A percentile compares a stretch with the other conserved stretches of the same genome.
Conservation (phyloP, 2,113 vertebrate genomes). For the rat (Rattus norvegicus) region GRCr8 NC_086019.1:54549001-54549500, state of each 20-base stretch:
- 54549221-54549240: neutral
- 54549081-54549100: too few species aligned
- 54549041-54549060: too few species aligned
- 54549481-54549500: neutral
- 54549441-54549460: neutral
- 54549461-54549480: neutral
- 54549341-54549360: neutral
- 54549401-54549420: neutral
- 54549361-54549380: neutral
- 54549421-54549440: neutral
- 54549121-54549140: too few species aligned
- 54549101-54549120: neutral
- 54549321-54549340: neutral
- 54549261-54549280: too few species aligned
- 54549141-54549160: neutral
- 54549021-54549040: neutral
- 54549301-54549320: neutral
- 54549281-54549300: neutral
- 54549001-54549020: neutral
- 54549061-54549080: rapidly evolving
- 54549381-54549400: neutral
- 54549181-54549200: rapidly evolving
- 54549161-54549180: neutral
- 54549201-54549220: too few species aligned
- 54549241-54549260: neutral